Evolutionary conservation across 2,797 vertebrate species (phyloP).

Genomic region (Anableps anableps): DNA sequence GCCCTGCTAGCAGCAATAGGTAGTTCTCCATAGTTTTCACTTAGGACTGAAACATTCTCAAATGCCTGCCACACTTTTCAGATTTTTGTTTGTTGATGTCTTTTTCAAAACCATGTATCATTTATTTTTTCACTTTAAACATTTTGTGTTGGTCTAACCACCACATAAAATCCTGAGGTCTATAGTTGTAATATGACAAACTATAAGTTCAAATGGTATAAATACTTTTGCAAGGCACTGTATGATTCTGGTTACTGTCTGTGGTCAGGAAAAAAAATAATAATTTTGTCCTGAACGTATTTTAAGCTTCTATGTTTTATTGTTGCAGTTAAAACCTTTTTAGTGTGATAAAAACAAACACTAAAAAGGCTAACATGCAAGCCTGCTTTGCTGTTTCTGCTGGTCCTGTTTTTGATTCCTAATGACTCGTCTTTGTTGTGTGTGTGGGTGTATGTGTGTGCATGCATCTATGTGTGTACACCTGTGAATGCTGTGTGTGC

Average conservation of each 20-base stretch:
- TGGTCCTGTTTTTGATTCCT: constrained; percentile 58
- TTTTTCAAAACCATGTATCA: no score
- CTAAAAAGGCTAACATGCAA: constrained; percentile 44
- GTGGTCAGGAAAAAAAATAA: constrained; percentile 42
- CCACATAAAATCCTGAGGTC: neutral
- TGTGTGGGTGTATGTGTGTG: constrained; percentile 37
- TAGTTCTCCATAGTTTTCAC: neutral
- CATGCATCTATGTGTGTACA: constrained; percentile 10
- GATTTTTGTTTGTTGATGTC: no score
- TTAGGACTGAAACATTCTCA: neutral
- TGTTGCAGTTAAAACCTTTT: constrained; percentile 46
- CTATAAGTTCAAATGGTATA: neutral
- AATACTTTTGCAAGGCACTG: neutral
- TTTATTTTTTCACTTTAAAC: no score
- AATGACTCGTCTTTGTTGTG: constrained; percentile 77
- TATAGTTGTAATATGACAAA: neutral
- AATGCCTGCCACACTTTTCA: no score
- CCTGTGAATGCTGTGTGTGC: constrained; percentile 43
- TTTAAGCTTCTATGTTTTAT: constrained; percentile 35
- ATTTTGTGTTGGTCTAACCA: no score
- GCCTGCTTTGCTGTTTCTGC: constrained; percentile 64
- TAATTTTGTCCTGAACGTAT: constrained; percentile 35
- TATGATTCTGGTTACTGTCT: constrained; percentile 41
- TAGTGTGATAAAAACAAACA: constrained; percentile 51
- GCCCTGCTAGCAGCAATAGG: neutral